Base-by-base conservation (phyloP, 2,797 vertebrate species). In the Coracias cyanogaster region DNA sequence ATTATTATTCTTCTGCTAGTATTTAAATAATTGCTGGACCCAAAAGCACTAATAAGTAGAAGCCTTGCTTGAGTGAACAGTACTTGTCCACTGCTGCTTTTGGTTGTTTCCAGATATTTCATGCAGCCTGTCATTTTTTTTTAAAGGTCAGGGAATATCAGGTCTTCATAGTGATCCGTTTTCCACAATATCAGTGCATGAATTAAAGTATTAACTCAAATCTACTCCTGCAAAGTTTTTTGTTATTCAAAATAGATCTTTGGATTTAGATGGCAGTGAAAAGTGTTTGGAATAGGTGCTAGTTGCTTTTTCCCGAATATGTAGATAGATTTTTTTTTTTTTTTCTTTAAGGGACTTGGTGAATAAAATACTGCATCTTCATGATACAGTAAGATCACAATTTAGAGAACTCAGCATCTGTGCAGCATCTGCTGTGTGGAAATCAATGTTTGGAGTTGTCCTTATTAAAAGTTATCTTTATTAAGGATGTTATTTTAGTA, bases 131-230 rank as follows among this genome's bases (percentile, higher is more conserved):
- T 8, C 12, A 15, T 24, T 61, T 89, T 62, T 45, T 18, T 20
- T 24, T 12, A 15, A 37, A 8, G 12, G 29, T 49, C 46, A 73
- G 60, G 39, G 55, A 67, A 2, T 33, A 29, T 52, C 25, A 72
- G 17, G 21, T 60, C 37, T 74, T 62, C 13, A 26, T 51, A 29
- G 13, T 20, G 17, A 54, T 21, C 46, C 0, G 5, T 49, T 86
- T 69, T 65, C 86, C 39, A 76, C 48, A 25, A 4, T 33, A 43
- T 14, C 15, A 48, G 5, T 33, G 31, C 0, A 1, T 43, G 2
- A 78, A 81, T 73, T n/a, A 37, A 76, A 80, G 24, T 60, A 45
- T 10, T 52, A 71, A 64, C 74, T 93, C 20, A 41, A 5, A 18
- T 80, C 90, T 62, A 22, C 2, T 70, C 9, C 16, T 19, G 28